A percentile compares a stretch with the other conserved stretches of the same genome.
Evolutionary conservation across 1,140 invertebrate species (phyloP).

Genomic region (Nasonia giraulti): DNA sequence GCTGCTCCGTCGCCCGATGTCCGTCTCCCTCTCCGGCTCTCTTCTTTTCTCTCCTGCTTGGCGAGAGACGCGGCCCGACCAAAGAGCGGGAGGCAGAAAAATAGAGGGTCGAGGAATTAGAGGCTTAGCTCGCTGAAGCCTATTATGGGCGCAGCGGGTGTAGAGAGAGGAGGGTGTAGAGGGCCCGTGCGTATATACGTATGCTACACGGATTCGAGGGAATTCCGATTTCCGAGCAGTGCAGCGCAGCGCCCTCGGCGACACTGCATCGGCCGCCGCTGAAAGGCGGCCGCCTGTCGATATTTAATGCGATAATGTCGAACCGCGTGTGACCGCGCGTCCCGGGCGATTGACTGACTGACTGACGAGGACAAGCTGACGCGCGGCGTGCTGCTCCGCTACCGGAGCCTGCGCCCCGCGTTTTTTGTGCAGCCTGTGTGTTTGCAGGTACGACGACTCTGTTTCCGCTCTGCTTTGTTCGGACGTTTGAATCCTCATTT

Average conservation of each 20-base stretch:
- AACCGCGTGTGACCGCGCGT: slow-evolving; percentile 62
- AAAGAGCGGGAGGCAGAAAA: slow-evolving; percentile 50
- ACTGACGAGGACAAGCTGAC: slow-evolving; percentile 59
- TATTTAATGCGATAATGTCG: slow-evolving; percentile 72
- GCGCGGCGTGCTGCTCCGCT: slow-evolving; percentile 54
- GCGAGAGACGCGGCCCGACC: background rate
- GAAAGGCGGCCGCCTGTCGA: slow-evolving; percentile 70
- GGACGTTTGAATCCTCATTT: slow-evolving; percentile 39
- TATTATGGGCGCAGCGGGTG: slow-evolving; percentile 67
- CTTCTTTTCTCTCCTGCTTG: background rate
- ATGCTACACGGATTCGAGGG: slow-evolving; percentile 53
- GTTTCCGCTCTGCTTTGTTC: background rate
- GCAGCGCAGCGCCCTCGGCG: background rate
- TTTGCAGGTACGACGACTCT: background rate
- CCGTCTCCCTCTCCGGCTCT: background rate
- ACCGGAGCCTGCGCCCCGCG: slow-evolving; percentile 41
- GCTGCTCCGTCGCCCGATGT: slow-evolving; percentile 25
- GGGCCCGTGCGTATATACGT: slow-evolving; percentile 9
- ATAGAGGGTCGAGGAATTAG: slow-evolving; percentile 60
- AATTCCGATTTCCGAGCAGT: slow-evolving; percentile 61
- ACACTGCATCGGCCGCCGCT: slow-evolving; percentile 52
- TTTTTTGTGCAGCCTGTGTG: background rate
- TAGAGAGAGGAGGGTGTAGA: slow-evolving; percentile 38
- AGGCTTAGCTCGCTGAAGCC: slow-evolving; percentile 62
- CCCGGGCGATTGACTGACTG: slow-evolving; percentile 62